A percentile compares a stretch with the other conserved stretches of the same genome.
phyloP scores from a whole-genome alignment of 2,113 vertebrate species.

The Coturnix japonica region DNA sequence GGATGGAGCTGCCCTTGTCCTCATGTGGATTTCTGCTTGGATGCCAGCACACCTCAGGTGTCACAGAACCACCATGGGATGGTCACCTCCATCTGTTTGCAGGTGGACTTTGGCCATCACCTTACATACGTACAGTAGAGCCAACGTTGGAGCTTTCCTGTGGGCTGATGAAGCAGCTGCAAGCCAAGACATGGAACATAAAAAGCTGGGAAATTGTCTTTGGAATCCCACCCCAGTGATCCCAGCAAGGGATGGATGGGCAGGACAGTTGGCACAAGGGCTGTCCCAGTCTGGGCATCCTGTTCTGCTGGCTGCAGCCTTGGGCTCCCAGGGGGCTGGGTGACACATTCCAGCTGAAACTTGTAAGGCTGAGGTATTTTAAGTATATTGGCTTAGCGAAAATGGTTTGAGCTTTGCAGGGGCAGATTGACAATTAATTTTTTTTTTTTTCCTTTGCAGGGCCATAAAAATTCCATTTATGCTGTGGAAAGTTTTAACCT shows the following conservation, averaged over 20 bases:
- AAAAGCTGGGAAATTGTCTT: not conserved
- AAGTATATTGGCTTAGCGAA: constrained; percentile 53
- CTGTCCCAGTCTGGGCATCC: not conserved
- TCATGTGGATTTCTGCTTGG: fast-evolving
- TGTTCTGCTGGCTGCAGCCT: not conserved
- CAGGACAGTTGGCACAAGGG: not conserved
- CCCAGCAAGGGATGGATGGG: not conserved
- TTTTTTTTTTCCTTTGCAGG: not conserved
- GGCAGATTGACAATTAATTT: constrained; percentile 44
- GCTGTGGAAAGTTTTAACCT: constrained; percentile 51
- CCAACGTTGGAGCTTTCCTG: fast-evolving
- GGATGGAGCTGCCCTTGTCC: not conserved
- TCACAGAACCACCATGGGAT: not conserved
- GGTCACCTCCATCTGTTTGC: not conserved
- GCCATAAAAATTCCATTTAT: constrained; percentile 67
- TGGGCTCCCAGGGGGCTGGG: not conserved
- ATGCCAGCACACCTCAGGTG: not conserved
- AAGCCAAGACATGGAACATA: fast-evolving
- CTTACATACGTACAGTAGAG: fast-evolving
- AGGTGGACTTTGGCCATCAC: not conserved
- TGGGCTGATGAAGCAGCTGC: not conserved
- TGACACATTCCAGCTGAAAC: constrained; percentile 60
- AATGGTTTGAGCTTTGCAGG: constrained; percentile 46
- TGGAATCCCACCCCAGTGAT: fast-evolving
- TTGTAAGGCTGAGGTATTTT: constrained; percentile 58